A percentile compares a stretch with the other conserved stretches of the same genome.
Conservation (phyloP, 2,797 vertebrate genomes). For the Acanthornis magna region DNA sequence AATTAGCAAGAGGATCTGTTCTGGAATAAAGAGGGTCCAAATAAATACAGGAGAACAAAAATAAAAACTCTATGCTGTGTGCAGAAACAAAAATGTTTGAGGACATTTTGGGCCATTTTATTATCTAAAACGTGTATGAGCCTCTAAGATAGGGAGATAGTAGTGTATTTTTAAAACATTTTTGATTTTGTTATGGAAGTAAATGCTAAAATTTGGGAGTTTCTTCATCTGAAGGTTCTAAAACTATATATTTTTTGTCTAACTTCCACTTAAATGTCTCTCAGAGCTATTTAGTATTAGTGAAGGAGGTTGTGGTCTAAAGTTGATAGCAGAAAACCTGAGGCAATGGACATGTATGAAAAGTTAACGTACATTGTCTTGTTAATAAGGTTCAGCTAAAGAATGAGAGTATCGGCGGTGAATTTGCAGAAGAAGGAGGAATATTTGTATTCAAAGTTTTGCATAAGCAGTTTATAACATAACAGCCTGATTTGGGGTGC, state of each 20-base stretch:
- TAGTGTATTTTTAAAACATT: not conserved
- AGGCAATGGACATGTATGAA: not conserved
- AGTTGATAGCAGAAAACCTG: not conserved
- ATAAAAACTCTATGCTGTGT: not conserved
- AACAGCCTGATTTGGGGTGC: not conserved
- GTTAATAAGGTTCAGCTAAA: not conserved
- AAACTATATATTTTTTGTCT: not conserved
- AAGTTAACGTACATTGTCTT: not conserved
- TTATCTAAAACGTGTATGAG: not conserved
- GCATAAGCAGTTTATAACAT: fast-evolving
- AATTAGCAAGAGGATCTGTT: not conserved
- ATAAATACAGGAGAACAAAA: not conserved
- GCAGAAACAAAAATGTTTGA: not conserved
- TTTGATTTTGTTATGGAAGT: not conserved
- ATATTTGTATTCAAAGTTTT: not conserved
- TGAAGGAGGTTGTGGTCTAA: not conserved
- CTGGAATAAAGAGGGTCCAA: not conserved
- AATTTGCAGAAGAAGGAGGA: not conserved
- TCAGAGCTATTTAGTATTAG: not conserved
- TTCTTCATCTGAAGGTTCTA: not conserved
- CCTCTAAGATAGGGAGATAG: not conserved
- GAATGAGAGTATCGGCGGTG: not conserved
- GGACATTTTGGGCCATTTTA: not conserved
- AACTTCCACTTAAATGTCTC: not conserved
- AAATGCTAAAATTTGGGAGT: not conserved